Base-by-base conservation (phyloP, 2,797 vertebrate genomes). In the Pipistrellus nathusii region DNA sequence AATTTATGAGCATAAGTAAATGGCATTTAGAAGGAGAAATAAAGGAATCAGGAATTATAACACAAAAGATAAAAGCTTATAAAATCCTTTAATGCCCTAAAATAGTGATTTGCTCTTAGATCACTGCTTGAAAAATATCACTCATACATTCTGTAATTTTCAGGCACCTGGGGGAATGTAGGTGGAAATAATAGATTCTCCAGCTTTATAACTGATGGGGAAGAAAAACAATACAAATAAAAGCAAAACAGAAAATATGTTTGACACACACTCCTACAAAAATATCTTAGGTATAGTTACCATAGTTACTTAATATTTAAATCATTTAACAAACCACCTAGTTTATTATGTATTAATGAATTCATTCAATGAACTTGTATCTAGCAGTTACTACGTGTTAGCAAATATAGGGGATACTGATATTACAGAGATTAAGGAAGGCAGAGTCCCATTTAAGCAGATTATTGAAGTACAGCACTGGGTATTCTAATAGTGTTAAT, bases 131-230 rank as follows among this genome's bases (percentile, higher is more conserved):
- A 92, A 92, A 80, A 94, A 32, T 64, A 73, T 64, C 68, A 3
- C 6, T 88, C 59, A 81, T 85, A 25, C 11, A 51, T 81, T 85
- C 72, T 57, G 23, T 66, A 48, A 44, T 83, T 90, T 93, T 75
- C 14, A 93, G 38, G 20, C 11, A 88, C 71, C 87, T 57, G 14
- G 18, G 6, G 48, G 81, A 88, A 69, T 23, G 23, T 51, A 88
- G 25, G 68, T 72, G 12, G 46, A 82, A 90, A 53, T 1, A 76
- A 66, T 76, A 71, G 35, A 64, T 76, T 93, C 13, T 69, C 23
- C 18, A 59, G 59, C 3, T 91, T 93, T 88, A 10, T 66, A 20
- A 88, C 32, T 44, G 59, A 53, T 76, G 10, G 14, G 62, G 30
- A 8, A 55, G 38, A 72, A 38, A 82, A 85, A 75, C 17, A 76